phyloP scores from a whole-genome alignment of 2,113 vertebrate genomes.

The Eulemur rufifrons region DNA sequence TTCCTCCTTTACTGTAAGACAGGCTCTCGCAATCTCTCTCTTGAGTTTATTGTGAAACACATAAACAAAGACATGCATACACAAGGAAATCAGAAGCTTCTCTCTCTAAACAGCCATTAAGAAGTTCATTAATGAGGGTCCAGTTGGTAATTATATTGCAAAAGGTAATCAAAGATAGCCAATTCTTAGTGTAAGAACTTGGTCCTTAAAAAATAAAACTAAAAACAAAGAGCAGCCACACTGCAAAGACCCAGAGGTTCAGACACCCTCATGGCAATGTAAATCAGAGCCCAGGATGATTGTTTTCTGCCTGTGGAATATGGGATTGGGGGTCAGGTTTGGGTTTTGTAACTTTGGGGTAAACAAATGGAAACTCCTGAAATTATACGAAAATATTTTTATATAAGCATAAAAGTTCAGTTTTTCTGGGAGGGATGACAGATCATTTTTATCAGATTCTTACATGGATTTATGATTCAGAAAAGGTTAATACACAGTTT shows the following conservation, averaged over 20 bases:
- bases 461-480: not conserved
- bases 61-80: not conserved
- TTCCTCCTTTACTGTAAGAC: not conserved
- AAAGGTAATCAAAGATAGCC: not conserved
- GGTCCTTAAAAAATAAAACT: not conserved
- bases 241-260: not conserved
- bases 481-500: not conserved
- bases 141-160: not conserved
- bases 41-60: not conserved
- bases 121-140: not conserved
- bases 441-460: not conserved
- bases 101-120: not conserved
- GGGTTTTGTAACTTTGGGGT: not conserved
- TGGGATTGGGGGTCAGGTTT: constrained; percentile 51
- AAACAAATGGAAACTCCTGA: constrained; percentile 35
- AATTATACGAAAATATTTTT: constrained; percentile 30
- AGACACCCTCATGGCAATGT: not conserved
- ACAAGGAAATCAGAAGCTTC: not conserved
- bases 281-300: not conserved
- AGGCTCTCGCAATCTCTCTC: not conserved
- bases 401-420: not conserved
- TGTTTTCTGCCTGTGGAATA: not conserved
- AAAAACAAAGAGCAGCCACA: not conserved
- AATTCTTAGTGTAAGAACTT: constrained; percentile 39
- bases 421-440: not conserved